Percentiles rank a stretch among this genome's conserved stretches.
Evolutionary conservation across 2,797 vertebrate genomes (phyloP).

Genomic region (Craterocephalus amniculus): DNA sequence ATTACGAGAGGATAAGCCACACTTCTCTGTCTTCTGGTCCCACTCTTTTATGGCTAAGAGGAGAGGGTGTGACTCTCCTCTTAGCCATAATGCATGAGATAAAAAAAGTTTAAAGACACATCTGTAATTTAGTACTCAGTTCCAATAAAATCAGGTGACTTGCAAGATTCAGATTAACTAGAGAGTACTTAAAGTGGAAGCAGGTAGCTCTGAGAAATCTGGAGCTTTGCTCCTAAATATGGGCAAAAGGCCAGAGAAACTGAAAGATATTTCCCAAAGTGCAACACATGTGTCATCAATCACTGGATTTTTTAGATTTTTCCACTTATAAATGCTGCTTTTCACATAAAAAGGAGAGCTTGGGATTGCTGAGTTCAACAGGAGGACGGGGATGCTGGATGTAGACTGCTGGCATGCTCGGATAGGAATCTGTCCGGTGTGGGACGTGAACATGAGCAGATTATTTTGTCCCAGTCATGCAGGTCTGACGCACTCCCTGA

Average conservation of each 20-base stretch:
- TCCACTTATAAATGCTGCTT: neutral
- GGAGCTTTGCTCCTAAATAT: neutral
- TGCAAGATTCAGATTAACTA: constrained; percentile 4
- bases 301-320: neutral
- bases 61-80: constrained; percentile 2
- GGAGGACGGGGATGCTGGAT: neutral
- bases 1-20: neutral
- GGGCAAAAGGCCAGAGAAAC: neutral
- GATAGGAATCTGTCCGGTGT: neutral
- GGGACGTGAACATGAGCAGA: too few relatives aligned
- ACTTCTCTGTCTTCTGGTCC: neutral
- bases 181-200: neutral
- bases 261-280: constrained; percentile 2
- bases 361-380: neutral
- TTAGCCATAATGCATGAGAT: constrained; percentile 3
- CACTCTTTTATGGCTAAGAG: neutral
- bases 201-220: neutral
- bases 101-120: constrained; percentile 20
- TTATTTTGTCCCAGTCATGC: too few relatives aligned
- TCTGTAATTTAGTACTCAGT: constrained; percentile 5
- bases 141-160: constrained; percentile 1
- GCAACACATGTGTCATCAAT: neutral
- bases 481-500: too few relatives aligned
- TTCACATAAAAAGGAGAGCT: neutral
- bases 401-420: too few relatives aligned